These are phyloP conservation scores for Desmophyllum pertusum DNA, from an alignment of 92 coral and sea anemone species.

Conservation along the genomic window DNA sequence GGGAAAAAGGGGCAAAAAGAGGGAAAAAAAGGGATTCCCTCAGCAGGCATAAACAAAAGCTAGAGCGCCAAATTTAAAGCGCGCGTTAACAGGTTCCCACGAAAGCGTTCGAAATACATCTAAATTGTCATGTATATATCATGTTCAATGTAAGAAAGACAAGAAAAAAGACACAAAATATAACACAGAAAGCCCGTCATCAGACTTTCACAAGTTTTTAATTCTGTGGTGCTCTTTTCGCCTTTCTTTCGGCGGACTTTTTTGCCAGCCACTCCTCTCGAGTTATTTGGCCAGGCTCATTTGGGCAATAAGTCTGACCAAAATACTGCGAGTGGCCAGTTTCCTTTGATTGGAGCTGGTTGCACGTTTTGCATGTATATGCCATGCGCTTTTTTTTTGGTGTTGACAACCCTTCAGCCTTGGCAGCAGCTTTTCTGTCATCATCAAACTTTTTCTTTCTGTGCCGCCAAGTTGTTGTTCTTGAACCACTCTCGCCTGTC, in stretches of 20 bases:
- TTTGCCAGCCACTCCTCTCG: background rate
- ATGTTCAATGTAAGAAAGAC: no score
- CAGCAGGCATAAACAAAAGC: no score
- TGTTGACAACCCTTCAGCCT: background rate
- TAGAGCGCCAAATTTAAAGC: no score
- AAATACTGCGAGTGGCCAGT: slow-evolving; percentile 50
- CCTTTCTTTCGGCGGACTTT: background rate
- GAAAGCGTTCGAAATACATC: no score
- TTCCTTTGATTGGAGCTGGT: slow-evolving; percentile 9
- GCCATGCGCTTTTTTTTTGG: background rate
- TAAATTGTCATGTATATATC: no score
- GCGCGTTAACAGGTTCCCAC: no score
- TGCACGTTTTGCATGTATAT: background rate
- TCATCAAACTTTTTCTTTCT: background rate
- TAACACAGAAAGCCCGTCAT: background rate
- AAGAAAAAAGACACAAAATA: background rate
- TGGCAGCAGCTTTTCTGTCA: background rate
- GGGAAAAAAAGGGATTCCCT: no score
- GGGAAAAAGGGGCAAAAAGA: background rate
- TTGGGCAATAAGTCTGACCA: slow-evolving; percentile 38
- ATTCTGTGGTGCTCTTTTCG: background rate
- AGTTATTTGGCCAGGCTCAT: slow-evolving; percentile 3
- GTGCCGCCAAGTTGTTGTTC: slow-evolving; percentile 5
- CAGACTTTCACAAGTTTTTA: background rate
- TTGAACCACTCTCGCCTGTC: background rate